Conservation (phyloP, 2,113 vertebrate genomes). For the Grallaria varia region DNA sequence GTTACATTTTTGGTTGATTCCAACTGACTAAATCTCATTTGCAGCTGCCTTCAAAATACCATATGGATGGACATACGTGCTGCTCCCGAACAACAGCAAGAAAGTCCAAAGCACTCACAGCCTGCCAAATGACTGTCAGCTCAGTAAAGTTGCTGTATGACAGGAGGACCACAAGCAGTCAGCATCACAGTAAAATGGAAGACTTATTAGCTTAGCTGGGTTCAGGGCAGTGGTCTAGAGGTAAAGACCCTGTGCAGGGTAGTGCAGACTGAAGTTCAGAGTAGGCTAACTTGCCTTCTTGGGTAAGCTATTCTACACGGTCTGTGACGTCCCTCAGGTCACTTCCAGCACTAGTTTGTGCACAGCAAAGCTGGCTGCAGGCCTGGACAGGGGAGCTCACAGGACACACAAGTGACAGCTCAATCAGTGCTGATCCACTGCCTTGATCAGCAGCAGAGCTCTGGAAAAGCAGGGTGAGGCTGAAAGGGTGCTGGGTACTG, state of each 20-base stretch:
- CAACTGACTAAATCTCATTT: not conserved
- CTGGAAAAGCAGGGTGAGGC: not conserved
- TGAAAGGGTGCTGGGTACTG: not conserved
- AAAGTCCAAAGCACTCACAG: not conserved
- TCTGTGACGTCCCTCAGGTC: not conserved
- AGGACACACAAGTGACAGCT: not conserved
- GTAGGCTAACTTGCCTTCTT: not conserved
- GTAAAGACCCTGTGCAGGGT: not conserved
- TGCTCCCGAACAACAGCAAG: not conserved
- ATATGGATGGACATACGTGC: not conserved
- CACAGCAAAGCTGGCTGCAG: not conserved
- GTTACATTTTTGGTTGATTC: not conserved
- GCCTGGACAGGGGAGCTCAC: not conserved
- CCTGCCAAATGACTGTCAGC: not conserved
- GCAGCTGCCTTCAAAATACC: not conserved
- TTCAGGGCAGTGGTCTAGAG: not conserved
- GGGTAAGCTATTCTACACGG: not conserved
- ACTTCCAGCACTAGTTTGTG: not conserved
- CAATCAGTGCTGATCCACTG: not conserved
- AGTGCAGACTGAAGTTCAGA: not conserved
- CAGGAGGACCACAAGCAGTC: not conserved
- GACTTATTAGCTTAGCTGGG: not conserved
- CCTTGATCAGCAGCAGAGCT: not conserved
- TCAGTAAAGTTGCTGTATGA: not conserved
- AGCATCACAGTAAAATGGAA: not conserved